These are phyloP conservation scores for Hyposoter dolosus DNA, from an alignment of 2,888 invertebrate genomes.

Conservation along the genomic window DNA sequence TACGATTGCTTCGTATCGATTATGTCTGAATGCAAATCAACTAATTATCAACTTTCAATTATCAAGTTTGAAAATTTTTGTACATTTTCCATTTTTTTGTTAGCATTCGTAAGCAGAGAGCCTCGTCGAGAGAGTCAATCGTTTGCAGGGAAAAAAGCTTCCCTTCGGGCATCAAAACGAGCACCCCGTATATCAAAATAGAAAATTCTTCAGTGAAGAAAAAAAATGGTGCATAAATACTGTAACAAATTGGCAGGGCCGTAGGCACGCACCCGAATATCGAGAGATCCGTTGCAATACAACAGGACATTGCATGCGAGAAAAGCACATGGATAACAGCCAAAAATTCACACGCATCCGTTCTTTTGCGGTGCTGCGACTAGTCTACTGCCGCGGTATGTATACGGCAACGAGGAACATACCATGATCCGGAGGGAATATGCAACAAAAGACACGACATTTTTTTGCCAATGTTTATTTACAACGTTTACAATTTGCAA, in stretches of 20 bases:
- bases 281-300: constrained; percentile 44
- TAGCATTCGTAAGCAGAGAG: neutral
- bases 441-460: neutral
- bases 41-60: too few species aligned
- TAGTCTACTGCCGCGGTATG: neutral
- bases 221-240: constrained; percentile 7
- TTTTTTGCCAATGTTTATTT: neutral
- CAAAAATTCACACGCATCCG: constrained; percentile 73
- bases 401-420: neutral
- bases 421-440: neutral
- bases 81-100: neutral
- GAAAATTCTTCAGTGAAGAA: neutral
- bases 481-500: neutral
- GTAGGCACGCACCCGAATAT: constrained; percentile 36
- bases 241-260: constrained; percentile 20
- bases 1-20: too few species aligned
- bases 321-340: constrained; percentile 73
- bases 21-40: too few species aligned
- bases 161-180: neutral
- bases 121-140: too few species aligned
- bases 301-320: constrained; percentile 53
- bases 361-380: constrained; percentile 17
- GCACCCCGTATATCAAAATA: neutral
- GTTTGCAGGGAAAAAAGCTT: too few species aligned
- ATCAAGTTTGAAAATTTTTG: neutral